A percentile compares a stretch with the other conserved stretches of the same genome.
Conservation (phyloP, 2,797 vertebrate species). For the Myoxocephalus aenaeus region DNA sequence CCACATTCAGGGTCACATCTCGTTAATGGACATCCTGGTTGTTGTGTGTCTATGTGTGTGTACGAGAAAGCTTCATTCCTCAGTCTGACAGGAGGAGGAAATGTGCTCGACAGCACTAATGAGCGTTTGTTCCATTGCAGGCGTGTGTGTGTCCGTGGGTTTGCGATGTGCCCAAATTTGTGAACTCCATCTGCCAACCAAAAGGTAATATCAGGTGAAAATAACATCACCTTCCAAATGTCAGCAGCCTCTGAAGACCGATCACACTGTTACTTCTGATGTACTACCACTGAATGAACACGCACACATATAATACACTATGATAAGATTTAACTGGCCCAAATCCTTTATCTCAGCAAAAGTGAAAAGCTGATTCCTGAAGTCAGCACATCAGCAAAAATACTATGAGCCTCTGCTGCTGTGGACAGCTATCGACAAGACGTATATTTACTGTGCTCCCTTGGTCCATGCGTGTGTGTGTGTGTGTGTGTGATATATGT, state of each 20-base stretch:
- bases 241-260: constrained; percentile 40
- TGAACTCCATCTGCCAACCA: constrained; percentile 46
- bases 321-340: constrained; percentile 65
- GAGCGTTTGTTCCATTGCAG: constrained; percentile 29
- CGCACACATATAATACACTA: constrained; percentile 36
- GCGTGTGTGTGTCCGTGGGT: constrained; percentile 1
- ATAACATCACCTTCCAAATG: constrained; percentile 33
- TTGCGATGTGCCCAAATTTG: constrained; percentile 22
- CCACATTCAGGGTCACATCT: constrained; percentile 25
- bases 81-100: constrained; percentile 33
- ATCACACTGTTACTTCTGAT: constrained; percentile 39
- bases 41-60: constrained; percentile 13
- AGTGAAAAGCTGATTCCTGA: constrained; percentile 57
- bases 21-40: constrained; percentile 41
- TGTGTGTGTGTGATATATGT: constrained; percentile 35
- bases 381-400: constrained; percentile 68
- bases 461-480: constrained; percentile 10
- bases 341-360: constrained; percentile 77
- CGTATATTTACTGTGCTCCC: constrained; percentile 59
- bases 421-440: constrained; percentile 69
- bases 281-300: constrained; percentile 32
- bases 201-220: constrained; percentile 53
- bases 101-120: constrained; percentile 34
- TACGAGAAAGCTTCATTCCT: constrained; percentile 16
- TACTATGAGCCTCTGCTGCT: constrained; percentile 32